phyloP scores from a whole-genome alignment of 2,113 vertebrate genomes.

The Trichomycterus rosablanca region DNA sequence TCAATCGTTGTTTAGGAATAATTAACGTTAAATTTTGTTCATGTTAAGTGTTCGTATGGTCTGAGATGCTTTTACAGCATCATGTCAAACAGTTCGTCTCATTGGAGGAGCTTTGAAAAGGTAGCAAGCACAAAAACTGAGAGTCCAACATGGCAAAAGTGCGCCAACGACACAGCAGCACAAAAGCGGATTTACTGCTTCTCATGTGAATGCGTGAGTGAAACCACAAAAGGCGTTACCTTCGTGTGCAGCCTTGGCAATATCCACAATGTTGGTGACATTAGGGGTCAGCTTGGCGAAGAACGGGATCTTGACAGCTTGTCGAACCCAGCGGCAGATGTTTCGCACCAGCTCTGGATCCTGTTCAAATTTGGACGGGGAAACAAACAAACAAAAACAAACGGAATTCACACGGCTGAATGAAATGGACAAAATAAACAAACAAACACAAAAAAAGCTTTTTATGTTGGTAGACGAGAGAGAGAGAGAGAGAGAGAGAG shows the following conservation, averaged over 20 bases:
- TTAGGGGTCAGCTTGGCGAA: constrained; percentile 97
- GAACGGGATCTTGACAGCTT: constrained; percentile 83
- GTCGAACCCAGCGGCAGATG: constrained; percentile 94
- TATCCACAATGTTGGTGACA: constrained; percentile 86
- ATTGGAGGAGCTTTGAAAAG: too few relatives aligned
- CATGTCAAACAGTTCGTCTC: too few relatives aligned
- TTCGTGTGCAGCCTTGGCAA: constrained; percentile 82
- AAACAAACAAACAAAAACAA: constrained; percentile 55
- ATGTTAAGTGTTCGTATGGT: too few relatives aligned
- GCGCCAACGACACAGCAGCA: too few relatives aligned
- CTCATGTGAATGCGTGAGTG: too few relatives aligned
- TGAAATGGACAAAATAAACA: constrained; percentile 48
- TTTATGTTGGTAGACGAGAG: constrained; percentile 13
- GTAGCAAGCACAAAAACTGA: too few relatives aligned
- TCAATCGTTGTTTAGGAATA: too few relatives aligned
- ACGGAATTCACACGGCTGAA: constrained; percentile 62
- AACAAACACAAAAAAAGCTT: constrained; percentile 52
- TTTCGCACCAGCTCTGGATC: constrained; percentile 81
- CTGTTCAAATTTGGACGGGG: constrained; percentile 75
- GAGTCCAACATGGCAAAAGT: constrained; percentile 13
- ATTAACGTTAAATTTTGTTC: too few relatives aligned
- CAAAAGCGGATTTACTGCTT: too few relatives aligned
- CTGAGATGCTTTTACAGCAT: too few relatives aligned
- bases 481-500: constrained; percentile 10
- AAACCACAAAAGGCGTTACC: too few relatives aligned